phyloP scores from a whole-genome alignment of 1,140 invertebrate genomes.

The Leptinotarsa undecemlineata region DNA sequence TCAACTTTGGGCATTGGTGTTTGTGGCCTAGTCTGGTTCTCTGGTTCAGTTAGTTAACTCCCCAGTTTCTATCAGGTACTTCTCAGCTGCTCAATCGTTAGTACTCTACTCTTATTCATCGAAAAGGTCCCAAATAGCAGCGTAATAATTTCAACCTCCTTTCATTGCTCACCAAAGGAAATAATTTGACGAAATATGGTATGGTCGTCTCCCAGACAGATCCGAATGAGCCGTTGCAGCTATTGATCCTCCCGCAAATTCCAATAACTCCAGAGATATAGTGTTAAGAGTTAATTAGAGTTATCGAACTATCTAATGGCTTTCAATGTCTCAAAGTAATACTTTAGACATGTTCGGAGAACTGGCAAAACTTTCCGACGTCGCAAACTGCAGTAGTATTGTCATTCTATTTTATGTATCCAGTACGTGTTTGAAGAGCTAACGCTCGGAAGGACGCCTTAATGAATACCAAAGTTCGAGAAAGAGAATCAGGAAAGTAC shows the following conservation, averaged over 20 bases:
- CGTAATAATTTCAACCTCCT: too few species aligned
- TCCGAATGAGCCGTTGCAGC: too few species aligned
- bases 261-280: neutral
- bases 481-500: neutral
- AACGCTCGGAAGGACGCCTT: neutral
- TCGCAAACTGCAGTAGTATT: slow-evolving; percentile 2
- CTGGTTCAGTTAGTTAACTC: too few species aligned
- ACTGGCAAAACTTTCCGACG: neutral
- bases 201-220: too few species aligned
- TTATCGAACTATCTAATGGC: slow-evolving; percentile 2
- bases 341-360: neutral
- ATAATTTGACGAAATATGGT: too few species aligned
- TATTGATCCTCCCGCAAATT: neutral
- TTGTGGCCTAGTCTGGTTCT: too few species aligned
- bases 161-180: too few species aligned
- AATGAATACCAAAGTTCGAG: neutral
- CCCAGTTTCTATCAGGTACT: too few species aligned
- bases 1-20: too few species aligned
- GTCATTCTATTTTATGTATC: slow-evolving; percentile 4
- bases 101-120: too few species aligned
- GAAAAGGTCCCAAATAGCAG: too few species aligned
- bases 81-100: too few species aligned
- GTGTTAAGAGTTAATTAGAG: neutral
- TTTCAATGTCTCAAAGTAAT: neutral
- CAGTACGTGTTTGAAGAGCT: neutral